phyloP scores from a whole-genome alignment of 2,888 invertebrate genomes.

The Platycheirus albimanus region DNA sequence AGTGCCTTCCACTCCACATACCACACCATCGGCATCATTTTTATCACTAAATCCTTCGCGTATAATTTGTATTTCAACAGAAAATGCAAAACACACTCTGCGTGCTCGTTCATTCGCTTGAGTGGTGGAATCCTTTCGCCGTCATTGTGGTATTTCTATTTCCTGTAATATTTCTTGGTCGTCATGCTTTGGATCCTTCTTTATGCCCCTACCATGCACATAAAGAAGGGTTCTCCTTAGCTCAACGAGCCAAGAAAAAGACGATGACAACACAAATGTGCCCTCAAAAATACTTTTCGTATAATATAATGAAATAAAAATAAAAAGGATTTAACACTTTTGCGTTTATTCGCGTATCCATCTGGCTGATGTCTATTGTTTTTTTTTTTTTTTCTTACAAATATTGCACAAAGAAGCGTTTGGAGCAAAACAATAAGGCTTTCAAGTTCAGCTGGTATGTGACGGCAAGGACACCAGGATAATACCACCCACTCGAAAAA shows the following conservation, averaged over 20 bases:
- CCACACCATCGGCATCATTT: no score
- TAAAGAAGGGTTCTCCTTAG: slow-evolving; percentile 16
- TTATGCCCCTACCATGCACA: no score
- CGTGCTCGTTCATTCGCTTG: slow-evolving; percentile 25
- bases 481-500: not conserved
- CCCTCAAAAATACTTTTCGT: not conserved
- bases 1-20: not conserved
- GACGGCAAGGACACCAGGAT: not conserved
- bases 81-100: slow-evolving; percentile 41
- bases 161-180: slow-evolving; percentile 39
- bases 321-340: slow-evolving; percentile 26
- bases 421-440: slow-evolving; percentile 2
- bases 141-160: slow-evolving; percentile 55
- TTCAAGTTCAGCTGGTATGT: not conserved
- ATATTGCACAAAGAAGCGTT: not conserved
- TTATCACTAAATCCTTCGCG: not conserved
- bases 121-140: slow-evolving; percentile 29
- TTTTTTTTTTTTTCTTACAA: not conserved
- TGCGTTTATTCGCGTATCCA: not conserved
- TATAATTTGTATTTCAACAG: slow-evolving; percentile 17
- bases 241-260: slow-evolving; percentile 38
- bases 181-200: not conserved
- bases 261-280: slow-evolving; percentile 8
- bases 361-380: not conserved
- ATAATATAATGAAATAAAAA: no score